These are phyloP conservation scores for Halcyon smyrnensis DNA, from an alignment of 2,797 vertebrate genomes.

Conservation along the genomic window DNA sequence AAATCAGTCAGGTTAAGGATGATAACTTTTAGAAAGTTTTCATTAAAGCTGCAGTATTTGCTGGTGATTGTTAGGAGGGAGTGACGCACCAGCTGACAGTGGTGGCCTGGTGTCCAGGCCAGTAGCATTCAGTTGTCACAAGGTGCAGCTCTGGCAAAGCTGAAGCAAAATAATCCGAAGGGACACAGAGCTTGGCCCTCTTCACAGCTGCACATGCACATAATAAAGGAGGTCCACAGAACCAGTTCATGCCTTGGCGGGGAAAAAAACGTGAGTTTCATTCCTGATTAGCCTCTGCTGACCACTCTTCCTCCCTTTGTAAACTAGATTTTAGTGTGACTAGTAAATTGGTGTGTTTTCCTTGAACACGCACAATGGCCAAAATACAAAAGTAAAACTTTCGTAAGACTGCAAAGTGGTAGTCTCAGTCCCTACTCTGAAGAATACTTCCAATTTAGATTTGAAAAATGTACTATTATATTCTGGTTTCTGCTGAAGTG, in stretches of 20 bases:
- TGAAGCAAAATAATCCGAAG: background rate
- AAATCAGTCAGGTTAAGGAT: background rate
- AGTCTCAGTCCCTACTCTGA: background rate
- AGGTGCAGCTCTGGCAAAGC: constrained; percentile 38
- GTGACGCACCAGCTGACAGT: background rate
- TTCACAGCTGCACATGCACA: background rate
- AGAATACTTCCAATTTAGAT: background rate
- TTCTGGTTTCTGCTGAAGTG: background rate
- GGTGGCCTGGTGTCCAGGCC: background rate
- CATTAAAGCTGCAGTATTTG: constrained; percentile 47
- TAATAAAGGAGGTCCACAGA: constrained; percentile 33
- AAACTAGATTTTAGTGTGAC: background rate
- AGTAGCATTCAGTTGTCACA: constrained; percentile 34
- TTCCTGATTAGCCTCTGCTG: background rate
- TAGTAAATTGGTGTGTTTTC: background rate
- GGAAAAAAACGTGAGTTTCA: background rate
- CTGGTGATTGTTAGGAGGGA: constrained; percentile 24
- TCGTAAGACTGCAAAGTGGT: background rate
- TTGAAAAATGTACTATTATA: background rate
- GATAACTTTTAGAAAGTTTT: background rate
- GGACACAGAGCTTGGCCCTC: background rate
- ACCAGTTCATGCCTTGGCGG: constrained; percentile 7
- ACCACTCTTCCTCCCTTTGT: background rate
- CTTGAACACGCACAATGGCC: background rate
- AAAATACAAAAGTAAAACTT: background rate